Evolutionary conservation across 2,888 invertebrate species (phyloP).

Genomic region (Rhogogaster chlorosoma): DNA sequence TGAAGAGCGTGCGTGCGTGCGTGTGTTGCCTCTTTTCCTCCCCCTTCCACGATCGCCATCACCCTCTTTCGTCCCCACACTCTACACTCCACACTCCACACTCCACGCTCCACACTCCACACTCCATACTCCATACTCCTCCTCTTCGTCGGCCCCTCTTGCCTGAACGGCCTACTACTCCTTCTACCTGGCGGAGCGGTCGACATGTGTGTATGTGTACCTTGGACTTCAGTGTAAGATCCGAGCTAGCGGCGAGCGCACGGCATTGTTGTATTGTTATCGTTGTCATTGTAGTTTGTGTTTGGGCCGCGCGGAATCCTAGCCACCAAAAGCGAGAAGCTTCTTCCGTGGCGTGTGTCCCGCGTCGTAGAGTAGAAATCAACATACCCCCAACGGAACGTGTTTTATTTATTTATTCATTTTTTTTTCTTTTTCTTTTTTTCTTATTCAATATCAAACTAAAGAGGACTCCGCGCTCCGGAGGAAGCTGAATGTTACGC

Average conservation of each 20-base stretch:
- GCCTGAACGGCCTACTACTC: slow-evolving; percentile 49
- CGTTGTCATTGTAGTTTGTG: slow-evolving; percentile 47
- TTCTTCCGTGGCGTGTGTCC: slow-evolving; percentile 27
- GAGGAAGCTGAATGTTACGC: not conserved
- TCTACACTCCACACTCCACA: slow-evolving; percentile 55
- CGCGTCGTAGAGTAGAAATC: slow-evolving; percentile 36
- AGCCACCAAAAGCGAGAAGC: slow-evolving; percentile 27
- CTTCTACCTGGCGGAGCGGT: slow-evolving; percentile 47
- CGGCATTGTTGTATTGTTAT: slow-evolving; percentile 76
- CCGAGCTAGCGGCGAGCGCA: slow-evolving; percentile 77
- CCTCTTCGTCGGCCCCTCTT: slow-evolving; percentile 50
- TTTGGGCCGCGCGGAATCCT: slow-evolving; percentile 23
- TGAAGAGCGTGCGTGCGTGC: slow-evolving; percentile 59
- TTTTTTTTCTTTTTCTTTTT: not conserved
- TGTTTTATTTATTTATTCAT: not conserved
- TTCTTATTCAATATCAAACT: not conserved
- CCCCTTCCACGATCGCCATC: not conserved
- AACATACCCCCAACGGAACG: not conserved
- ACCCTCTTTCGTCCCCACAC: slow-evolving; percentile 52
- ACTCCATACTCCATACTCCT: slow-evolving; percentile 43
- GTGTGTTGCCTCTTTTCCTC: slow-evolving; percentile 61
- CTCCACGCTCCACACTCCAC: slow-evolving; percentile 54
- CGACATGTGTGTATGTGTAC: slow-evolving; percentile 76
- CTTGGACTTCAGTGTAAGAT: slow-evolving; percentile 77
- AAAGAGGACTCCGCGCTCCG: not conserved